Percentiles rank a stretch among this genome's conserved stretches.
These are phyloP conservation scores for Nycticorax nycticorax DNA, from an alignment of 2,113 vertebrate species.

Conservation along the genomic window DNA sequence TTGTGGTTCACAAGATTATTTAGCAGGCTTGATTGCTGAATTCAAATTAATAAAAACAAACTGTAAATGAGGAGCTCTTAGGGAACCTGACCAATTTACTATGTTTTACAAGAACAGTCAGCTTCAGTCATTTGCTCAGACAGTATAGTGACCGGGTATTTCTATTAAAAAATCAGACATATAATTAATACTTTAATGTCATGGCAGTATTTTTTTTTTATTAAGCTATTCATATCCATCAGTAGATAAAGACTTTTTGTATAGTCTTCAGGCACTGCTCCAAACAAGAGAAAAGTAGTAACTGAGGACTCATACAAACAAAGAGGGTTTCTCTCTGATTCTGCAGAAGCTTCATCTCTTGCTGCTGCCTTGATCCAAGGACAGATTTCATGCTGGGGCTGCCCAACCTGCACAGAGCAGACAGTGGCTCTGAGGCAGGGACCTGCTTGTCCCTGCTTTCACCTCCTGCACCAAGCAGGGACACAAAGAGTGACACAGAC, in stretches of 20 bases:
- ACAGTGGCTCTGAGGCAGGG: background rate
- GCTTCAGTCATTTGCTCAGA: background rate
- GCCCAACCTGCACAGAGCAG: fast-evolving
- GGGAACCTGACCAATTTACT: background rate
- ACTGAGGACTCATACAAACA: background rate
- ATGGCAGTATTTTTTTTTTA: background rate
- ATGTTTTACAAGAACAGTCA: background rate
- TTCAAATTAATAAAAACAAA: background rate
- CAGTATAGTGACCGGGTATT: fast-evolving
- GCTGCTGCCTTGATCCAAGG: background rate
- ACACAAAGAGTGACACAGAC: background rate
- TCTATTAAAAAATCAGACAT: background rate
- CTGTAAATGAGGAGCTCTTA: background rate
- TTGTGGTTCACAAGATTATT: background rate
- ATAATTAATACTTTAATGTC: background rate
- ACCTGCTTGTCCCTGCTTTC: background rate
- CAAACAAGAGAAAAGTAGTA: background rate
- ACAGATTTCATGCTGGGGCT: background rate
- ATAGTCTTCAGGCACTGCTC: background rate
- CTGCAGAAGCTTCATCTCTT: background rate
- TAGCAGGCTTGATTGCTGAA: background rate
- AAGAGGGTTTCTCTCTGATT: background rate
- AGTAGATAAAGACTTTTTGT: background rate
- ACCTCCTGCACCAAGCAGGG: background rate
- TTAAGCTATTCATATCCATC: background rate